These are phyloP conservation scores for Acrobeloides nanus DNA, from an alignment of 2,888 invertebrate species.

Conservation along the genomic window DNA sequence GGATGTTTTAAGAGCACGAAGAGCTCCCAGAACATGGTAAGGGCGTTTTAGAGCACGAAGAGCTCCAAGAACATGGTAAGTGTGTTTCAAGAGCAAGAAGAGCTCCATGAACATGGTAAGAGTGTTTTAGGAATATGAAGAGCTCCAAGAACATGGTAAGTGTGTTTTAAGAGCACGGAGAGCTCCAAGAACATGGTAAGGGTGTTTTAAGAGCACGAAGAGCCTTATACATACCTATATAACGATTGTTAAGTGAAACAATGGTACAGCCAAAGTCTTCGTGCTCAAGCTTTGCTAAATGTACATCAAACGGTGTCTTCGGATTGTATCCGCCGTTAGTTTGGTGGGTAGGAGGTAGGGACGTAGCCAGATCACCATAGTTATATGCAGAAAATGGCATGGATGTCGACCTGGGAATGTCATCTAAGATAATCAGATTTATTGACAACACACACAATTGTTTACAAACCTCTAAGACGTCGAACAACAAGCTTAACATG, in stretches of 20 bases:
- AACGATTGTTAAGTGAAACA: slow-evolving; percentile 83
- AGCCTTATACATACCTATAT: slow-evolving; percentile 77
- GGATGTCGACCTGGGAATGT: slow-evolving; percentile 22
- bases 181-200: too few species aligned
- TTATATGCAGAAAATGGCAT: slow-evolving; percentile 16
- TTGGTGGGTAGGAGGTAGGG: too few species aligned
- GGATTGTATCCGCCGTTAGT: neutral
- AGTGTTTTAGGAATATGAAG: too few species aligned
- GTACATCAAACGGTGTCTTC: slow-evolving; percentile 74
- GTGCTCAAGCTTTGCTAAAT: slow-evolving; percentile 77
- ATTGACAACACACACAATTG: slow-evolving; percentile 9
- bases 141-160: too few species aligned
- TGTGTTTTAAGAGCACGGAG: too few species aligned
- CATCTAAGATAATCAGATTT: neutral
- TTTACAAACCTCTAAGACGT: slow-evolving; percentile 54
- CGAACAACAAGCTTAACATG: slow-evolving; percentile 74
- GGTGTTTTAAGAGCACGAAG: too few species aligned
- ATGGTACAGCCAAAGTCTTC: slow-evolving; percentile 99
- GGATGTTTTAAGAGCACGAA: too few species aligned
- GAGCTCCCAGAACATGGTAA: too few species aligned
- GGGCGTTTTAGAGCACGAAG: too few species aligned
- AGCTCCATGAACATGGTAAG: too few species aligned
- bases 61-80: too few species aligned
- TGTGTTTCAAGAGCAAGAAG: too few species aligned
- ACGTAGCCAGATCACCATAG: slow-evolving; percentile 7